phyloP scores from a whole-genome alignment of 2,113 vertebrate genomes.

The Dendropsophus ebraccatus region DNA sequence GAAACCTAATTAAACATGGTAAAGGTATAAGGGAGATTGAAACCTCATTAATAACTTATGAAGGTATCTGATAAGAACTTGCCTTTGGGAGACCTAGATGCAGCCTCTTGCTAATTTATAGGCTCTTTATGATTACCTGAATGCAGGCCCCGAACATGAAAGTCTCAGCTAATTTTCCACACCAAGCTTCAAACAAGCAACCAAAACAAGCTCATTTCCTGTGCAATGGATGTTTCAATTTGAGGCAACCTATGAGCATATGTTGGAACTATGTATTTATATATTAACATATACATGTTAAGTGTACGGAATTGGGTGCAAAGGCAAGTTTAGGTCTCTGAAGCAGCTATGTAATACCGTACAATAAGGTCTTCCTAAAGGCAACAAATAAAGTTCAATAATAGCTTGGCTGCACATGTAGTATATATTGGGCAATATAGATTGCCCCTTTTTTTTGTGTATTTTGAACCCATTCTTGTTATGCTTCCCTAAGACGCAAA shows the following conservation, averaged over 20 bases:
- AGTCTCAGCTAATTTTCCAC: constrained; percentile 50
- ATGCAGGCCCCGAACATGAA: constrained; percentile 49
- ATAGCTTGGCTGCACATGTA: too few species aligned
- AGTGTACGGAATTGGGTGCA: too few species aligned
- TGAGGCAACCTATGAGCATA: not conserved
- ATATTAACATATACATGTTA: not conserved
- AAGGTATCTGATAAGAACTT: constrained; percentile 58
- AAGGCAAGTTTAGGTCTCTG: too few species aligned
- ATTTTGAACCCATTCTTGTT: too few species aligned
- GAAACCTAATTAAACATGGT: constrained; percentile 60
- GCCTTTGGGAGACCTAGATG: constrained; percentile 57
- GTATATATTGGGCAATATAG: too few species aligned
- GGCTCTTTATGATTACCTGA: constrained; percentile 57
- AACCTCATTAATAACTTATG: constrained; percentile 59
- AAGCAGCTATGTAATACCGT: too few species aligned
- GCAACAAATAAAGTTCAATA: too few species aligned
- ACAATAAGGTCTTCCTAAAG: too few species aligned
- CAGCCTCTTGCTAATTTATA: constrained; percentile 56
- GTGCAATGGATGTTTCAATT: not conserved
- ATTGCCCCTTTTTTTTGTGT: too few species aligned
- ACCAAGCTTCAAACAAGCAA: constrained; percentile 44
- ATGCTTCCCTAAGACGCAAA: too few species aligned
- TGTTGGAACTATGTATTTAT: not conserved
- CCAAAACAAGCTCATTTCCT: constrained; percentile 36
- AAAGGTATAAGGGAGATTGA: constrained; percentile 59